These are phyloP conservation scores for Hemicordylus capensis DNA, from an alignment of 2,113 vertebrate genomes.

Conservation along the genomic window DNA sequence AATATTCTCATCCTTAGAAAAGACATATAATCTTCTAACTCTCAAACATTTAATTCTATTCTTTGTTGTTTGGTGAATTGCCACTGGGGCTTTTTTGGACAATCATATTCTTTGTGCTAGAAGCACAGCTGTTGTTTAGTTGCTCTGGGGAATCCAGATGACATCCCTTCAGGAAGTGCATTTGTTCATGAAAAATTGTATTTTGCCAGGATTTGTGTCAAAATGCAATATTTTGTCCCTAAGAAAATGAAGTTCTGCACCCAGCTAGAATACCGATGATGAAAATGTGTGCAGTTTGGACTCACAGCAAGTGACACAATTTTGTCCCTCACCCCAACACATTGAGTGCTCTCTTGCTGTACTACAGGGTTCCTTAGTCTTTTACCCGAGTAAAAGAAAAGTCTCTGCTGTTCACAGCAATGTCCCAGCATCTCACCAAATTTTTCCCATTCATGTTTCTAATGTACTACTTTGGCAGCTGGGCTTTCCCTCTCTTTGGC, in stretches of 20 bases:
- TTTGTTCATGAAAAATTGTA: not conserved
- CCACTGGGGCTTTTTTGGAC: not conserved
- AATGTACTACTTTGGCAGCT: not conserved
- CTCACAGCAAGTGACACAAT: not conserved
- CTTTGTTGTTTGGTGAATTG: not conserved
- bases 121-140: not conserved
- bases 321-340: not conserved
- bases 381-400: not conserved
- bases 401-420: not conserved
- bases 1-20: not conserved
- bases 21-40: not conserved
- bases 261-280: no score
- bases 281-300: not conserved
- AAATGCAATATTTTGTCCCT: not conserved
- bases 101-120: not conserved
- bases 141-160: not conserved
- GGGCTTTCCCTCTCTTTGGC: conserved; percentile 20
- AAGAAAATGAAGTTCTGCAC: not conserved
- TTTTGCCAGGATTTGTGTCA: not conserved
- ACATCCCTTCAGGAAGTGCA: not conserved
- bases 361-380: no score
- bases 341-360: not conserved
- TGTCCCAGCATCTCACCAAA: not conserved
- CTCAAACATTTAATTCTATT: conserved; percentile 10
- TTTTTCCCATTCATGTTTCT: not conserved